Base-by-base conservation (phyloP, 2,888 invertebrate species). In the Cetonia aurata region DNA sequence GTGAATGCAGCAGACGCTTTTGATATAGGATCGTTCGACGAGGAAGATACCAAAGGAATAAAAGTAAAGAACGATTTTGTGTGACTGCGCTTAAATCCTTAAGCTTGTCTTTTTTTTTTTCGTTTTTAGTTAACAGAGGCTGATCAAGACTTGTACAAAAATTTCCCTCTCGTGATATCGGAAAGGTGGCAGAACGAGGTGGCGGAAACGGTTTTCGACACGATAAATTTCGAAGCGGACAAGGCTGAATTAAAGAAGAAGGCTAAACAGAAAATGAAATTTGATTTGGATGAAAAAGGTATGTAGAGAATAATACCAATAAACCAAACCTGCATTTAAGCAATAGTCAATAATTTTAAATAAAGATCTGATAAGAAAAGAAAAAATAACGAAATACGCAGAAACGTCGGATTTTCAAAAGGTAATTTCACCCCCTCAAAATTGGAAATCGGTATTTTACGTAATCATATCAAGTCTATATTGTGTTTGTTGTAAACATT, bases 1-100 rank as follows among this genome's bases (percentile, higher is more conserved):
- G 99, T 99, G 33, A 99, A 99, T 86, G 99, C 99, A 2, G 99
- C 99, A 0, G 99, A 99, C 85, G 99, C 99, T 31, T 99, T 99
- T 85, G 99, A 99, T 84, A 99, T 99, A 82, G 99, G 99, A 74
- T 98, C 98, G 76, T 99, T 99, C 85, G 99, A 99, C 83, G 99
- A 99, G 83, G 99, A 99, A 84, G 99, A 99, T 83, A 99, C 99
- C 37, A 99, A 99, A 86, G 99, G 99, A 74, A 98, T 99, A 80
- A 98, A 98, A 89, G 93, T 93, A 80, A 74, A 70, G 10, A 17
- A 12, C 6, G 17, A 31, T n/a, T n/a, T n/a, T n/a, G n/a, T n/a
- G n/a, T n/a, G n/a, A n/a, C n/a, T n/a, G 25, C 25, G 25, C 4
- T 25, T 25, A 25, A 25, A 25, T 25, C 25, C 25, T n/a, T n/a